phyloP scores from a whole-genome alignment of 2,888 invertebrate species.

The Cryptus viduatorius region DNA sequence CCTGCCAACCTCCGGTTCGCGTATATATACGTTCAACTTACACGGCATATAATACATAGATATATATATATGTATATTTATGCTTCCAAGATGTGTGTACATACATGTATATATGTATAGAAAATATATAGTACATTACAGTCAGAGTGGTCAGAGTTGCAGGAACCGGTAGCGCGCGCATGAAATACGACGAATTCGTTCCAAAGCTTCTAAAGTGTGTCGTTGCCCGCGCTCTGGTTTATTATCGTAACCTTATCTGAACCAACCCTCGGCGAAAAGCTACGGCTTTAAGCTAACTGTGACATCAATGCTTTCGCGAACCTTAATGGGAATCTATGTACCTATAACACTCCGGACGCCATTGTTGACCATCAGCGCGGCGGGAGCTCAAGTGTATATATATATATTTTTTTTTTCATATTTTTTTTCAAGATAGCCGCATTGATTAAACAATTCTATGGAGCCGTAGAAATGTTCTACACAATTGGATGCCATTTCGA shows the following conservation, averaged over 20 bases:
- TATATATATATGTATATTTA: slow-evolving; percentile 1
- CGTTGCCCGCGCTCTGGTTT: slow-evolving; percentile 45
- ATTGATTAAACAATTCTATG: not conserved
- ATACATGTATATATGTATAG: slow-evolving; percentile 5
- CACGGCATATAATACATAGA: slow-evolving; percentile 28
- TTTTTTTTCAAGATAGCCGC: not conserved
- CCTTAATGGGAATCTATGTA: slow-evolving; percentile 16
- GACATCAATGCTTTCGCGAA: not conserved
- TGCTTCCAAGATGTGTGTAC: not conserved
- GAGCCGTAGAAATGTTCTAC: not conserved
- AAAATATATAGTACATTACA: slow-evolving; percentile 5
- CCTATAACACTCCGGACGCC: not conserved
- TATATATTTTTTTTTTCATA: not conserved
- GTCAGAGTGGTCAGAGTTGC: not conserved
- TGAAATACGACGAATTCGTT: slow-evolving; percentile 54
- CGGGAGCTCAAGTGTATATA: not conserved
- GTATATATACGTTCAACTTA: slow-evolving; percentile 35
- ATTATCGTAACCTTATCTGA: slow-evolving; percentile 53
- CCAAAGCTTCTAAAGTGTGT: slow-evolving; percentile 50
- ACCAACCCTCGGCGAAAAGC: slow-evolving; percentile 11
- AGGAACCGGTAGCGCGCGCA: slow-evolving; percentile 47
- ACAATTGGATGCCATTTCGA: not conserved
- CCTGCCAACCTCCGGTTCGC: slow-evolving; percentile 71
- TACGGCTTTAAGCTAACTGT: not conserved
- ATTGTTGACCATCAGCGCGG: slow-evolving; percentile 10